Percentiles rank a stretch among this genome's conserved stretches.
phyloP scores from a whole-genome alignment of 2,113 vertebrate genomes.

The Elanoides forficatus region DNA sequence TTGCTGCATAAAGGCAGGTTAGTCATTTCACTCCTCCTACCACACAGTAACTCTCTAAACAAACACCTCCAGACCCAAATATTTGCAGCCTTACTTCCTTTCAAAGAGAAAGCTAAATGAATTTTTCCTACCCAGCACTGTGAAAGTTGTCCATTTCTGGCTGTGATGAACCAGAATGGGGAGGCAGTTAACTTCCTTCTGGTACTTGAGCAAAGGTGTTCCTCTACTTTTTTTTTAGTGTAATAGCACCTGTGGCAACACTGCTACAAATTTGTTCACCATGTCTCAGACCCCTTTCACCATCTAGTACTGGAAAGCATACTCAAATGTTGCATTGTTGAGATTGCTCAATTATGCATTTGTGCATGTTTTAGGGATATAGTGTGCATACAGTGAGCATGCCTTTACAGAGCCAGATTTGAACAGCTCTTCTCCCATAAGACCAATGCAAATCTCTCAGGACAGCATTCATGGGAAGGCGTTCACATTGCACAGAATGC shows the following conservation, averaged over 20 bases:
- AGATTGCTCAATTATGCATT: accelerated
- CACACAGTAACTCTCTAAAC: neutral
- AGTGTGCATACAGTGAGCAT: neutral
- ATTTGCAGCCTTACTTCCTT: neutral
- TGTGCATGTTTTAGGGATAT: neutral
- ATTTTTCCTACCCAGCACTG: neutral
- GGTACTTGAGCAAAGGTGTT: neutral
- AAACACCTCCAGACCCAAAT: neutral
- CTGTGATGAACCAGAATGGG: neutral
- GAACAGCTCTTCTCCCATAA: neutral
- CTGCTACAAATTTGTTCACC: neutral
- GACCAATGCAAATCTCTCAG: neutral
- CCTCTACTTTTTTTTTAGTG: neutral
- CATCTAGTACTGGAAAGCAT: neutral
- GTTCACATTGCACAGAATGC: neutral
- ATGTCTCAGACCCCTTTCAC: accelerated
- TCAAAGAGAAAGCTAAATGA: neutral
- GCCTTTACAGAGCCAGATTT: neutral
- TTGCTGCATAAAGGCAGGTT: neutral
- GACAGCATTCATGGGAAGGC: neutral
- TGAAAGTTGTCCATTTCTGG: neutral
- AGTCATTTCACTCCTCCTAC: neutral
- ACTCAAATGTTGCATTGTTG: neutral
- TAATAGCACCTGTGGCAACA: neutral
- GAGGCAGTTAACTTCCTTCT: neutral